These are phyloP conservation scores for Camponotus vicinus DNA, from an alignment of 1,140 invertebrate genomes.

Conservation along the genomic window DNA sequence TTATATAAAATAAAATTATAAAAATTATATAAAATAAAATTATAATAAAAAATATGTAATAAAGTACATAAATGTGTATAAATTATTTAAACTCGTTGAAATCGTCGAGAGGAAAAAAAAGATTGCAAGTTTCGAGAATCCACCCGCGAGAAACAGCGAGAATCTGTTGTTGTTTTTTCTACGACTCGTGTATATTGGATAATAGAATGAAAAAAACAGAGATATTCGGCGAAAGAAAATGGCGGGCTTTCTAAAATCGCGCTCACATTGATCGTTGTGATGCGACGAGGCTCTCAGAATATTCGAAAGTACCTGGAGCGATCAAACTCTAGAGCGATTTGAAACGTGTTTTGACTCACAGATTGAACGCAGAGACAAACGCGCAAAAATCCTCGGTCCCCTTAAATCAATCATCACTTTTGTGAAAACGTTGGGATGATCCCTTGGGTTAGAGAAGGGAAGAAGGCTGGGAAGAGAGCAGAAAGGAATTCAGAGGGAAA, in stretches of 20 bases:
- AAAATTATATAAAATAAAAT: background rate
- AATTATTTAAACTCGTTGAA: background rate
- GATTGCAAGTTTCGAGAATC: background rate
- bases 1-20: background rate
- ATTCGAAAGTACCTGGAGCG: slow-evolving; percentile 26
- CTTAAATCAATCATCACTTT: slow-evolving; percentile 40
- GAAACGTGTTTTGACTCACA: slow-evolving; percentile 13
- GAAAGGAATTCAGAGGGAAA: slow-evolving; percentile 1
- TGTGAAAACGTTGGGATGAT: slow-evolving; percentile 11
- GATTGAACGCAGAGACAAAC: slow-evolving; percentile 6
- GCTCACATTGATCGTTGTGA: slow-evolving; percentile 35
- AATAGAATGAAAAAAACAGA: slow-evolving; percentile 28
- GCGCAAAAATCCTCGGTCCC: background rate
- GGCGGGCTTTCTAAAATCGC: slow-evolving; percentile 9
- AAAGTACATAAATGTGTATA: background rate
- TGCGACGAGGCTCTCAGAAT: background rate
- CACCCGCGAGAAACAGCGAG: background rate
- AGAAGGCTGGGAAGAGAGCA: background rate
- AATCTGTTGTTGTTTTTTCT: background rate
- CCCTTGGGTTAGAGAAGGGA: background rate
- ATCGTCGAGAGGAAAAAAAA: no score
- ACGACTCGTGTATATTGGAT: background rate
- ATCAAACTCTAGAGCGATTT: slow-evolving; percentile 37
- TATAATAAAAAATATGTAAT: background rate
- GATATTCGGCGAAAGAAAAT: background rate